phyloP scores from a whole-genome alignment of 2,888 invertebrate species.

The Epistrophe eligans region DNA sequence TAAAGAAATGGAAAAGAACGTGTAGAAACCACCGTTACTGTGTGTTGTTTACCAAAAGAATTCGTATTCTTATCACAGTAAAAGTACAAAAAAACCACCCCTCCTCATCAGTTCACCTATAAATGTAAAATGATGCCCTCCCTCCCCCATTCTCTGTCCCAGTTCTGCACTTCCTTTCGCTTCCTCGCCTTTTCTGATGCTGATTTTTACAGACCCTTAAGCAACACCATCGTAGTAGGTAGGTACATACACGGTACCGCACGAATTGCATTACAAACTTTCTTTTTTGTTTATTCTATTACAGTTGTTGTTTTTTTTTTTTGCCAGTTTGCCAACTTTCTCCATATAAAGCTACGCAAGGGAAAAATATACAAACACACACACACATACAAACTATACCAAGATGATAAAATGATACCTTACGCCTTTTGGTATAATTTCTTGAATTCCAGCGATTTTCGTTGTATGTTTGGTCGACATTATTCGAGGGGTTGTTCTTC shows the following conservation, averaged over 20 bases:
- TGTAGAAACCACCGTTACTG: constrained; percentile 32
- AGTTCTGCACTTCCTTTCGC: constrained; percentile 34
- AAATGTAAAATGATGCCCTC: constrained; percentile 63
- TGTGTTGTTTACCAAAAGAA: constrained; percentile 32
- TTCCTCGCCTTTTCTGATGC: constrained; percentile 31
- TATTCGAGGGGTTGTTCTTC: constrained; percentile 51
- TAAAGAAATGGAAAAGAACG: constrained; percentile 28
- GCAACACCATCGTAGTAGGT: neutral
- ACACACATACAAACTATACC: constrained; percentile 1
- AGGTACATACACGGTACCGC: constrained; percentile 15
- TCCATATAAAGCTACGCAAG: neutral
- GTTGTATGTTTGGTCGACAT: neutral
- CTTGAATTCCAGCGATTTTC: constrained; percentile 41
- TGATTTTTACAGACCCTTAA: constrained; percentile 39
- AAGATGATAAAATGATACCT: constrained; percentile 42
- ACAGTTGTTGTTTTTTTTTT: constrained; percentile 52
- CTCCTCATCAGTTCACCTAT: neutral
- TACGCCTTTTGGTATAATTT: constrained; percentile 71
- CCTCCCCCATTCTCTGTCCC: constrained; percentile 2
- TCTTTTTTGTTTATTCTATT: constrained; percentile 63
- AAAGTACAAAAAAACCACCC: constrained; percentile 12
- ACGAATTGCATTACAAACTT: constrained; percentile 48
- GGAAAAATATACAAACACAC: constrained; percentile 9
- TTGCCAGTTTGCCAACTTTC: constrained; percentile 49
- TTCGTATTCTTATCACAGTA: constrained; percentile 71